These are phyloP conservation scores for Physeter macrocephalus DNA, from an alignment of 2,113 vertebrate genomes.

Conservation along the genomic window DNA sequence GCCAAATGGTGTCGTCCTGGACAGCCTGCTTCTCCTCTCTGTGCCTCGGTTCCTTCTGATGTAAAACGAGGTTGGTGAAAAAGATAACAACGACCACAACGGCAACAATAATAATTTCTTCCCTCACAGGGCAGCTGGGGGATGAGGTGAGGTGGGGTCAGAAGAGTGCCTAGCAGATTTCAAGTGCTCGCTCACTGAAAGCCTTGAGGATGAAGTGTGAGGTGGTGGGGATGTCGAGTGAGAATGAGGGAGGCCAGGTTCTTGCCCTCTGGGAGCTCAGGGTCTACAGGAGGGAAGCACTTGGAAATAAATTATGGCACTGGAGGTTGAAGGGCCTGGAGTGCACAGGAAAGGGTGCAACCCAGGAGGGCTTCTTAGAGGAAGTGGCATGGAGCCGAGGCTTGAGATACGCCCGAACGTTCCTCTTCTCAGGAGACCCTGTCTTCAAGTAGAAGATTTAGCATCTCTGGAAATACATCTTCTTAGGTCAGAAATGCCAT, in stretches of 20 bases:
- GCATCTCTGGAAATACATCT: neutral
- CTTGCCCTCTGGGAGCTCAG: neutral
- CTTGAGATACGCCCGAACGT: neutral
- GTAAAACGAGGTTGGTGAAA: neutral
- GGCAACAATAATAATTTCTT: fast-evolving
- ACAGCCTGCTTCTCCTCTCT: neutral
- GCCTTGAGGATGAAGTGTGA: neutral
- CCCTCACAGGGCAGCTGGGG: neutral
- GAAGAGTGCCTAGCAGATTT: neutral
- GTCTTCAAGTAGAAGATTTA: neutral
- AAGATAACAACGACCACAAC: too few species aligned
- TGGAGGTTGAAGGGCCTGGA: neutral
- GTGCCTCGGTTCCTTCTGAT: neutral
- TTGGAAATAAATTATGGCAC: neutral
- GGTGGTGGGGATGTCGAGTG: neutral
- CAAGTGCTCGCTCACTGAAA: neutral
- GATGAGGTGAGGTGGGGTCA: neutral
- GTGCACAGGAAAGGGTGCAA: neutral
- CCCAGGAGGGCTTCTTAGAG: neutral
- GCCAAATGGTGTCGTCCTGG: too few species aligned
- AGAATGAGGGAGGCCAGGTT: neutral
- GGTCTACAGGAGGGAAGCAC: neutral
- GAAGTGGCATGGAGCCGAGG: neutral
- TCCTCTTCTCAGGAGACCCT: neutral
- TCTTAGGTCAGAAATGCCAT: neutral